These are phyloP conservation scores for Crypturellus undulatus DNA, from an alignment of 2,113 vertebrate species.

Conservation along the genomic window DNA sequence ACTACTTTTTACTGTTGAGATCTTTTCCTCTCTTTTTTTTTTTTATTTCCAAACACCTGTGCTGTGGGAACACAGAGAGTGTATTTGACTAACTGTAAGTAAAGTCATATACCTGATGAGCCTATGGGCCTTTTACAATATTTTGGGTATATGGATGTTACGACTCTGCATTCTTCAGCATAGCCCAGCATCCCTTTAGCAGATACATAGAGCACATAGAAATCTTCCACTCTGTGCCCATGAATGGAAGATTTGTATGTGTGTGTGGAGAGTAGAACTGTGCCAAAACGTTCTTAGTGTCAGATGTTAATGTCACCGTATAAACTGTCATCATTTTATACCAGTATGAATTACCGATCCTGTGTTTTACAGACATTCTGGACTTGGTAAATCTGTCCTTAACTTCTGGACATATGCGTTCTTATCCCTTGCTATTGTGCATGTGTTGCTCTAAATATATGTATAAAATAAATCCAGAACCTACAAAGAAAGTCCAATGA, in stretches of 20 bases:
- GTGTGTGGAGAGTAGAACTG: neutral
- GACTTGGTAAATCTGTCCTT: neutral
- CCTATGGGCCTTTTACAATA: neutral
- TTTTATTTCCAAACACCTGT: neutral
- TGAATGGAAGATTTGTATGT: neutral
- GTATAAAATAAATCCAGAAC: neutral
- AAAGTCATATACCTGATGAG: neutral
- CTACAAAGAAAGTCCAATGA: neutral
- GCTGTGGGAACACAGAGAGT: neutral
- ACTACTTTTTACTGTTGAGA: neutral
- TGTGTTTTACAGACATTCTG: neutral
- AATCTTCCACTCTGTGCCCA: neutral
- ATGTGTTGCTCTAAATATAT: neutral
- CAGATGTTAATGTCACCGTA: neutral
- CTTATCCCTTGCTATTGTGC: neutral
- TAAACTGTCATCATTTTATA: neutral
- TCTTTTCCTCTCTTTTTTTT: neutral
- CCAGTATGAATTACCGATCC: neutral
- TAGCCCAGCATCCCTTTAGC: neutral
- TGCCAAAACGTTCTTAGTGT: neutral
- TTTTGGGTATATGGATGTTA: neutral
- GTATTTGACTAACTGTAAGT: neutral
- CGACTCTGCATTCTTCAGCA: neutral
- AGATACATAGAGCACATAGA: neutral
- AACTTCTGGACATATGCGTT: rapidly evolving